Evolutionary conservation across 1,140 invertebrate genomes (phyloP), one percentile per base, ranked within the genome.

Genomic region (Rhagoletis zephyria): DNA sequence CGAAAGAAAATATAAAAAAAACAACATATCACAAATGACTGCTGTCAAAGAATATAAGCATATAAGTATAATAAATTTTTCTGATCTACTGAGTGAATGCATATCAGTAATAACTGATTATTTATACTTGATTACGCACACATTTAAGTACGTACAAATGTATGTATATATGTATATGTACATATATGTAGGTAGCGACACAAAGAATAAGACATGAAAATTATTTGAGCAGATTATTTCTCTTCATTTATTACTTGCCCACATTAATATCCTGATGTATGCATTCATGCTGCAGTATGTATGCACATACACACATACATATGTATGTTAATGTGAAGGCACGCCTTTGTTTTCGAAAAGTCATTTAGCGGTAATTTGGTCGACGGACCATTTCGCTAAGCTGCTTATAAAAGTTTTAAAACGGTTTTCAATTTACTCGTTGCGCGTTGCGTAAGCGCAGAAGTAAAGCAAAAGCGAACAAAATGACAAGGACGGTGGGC

Each of bases 361-460:
- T 81, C 45, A 81, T 81, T 81, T 81, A 81, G 74, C 74, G 45
- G 74, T 51, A 81, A 81, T 81, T 81, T 30, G 74, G 48, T 81
- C 19, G 48, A 81, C 74, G 48, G 45, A 81, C 74, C 74, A 81
- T 81, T 81, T 81, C 74, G 74, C 48, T 81, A 56, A 81, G 74
- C 48, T 19, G 48, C 74, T 81, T 81, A 81, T 81, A 81, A 56
- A 81, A 81, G 74, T 81, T 81, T 51, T 81, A 59, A 81, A 81
- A 56, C 74, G 74, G 30, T 81, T 81, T 81, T 51, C 74, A 81
- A 81, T 81, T 81, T 81, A 81, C 74, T 56, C 7, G 9, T 42
- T 42, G 74, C 74, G 10, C 56, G 7, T 30, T 51, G n/a, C 45
- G 48, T 56, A 56, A 81, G 30, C 45, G 19, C 9, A 10, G 48